phyloP scores from a whole-genome alignment of 2,797 vertebrate genomes.

The Enteromius mattozi region DNA sequence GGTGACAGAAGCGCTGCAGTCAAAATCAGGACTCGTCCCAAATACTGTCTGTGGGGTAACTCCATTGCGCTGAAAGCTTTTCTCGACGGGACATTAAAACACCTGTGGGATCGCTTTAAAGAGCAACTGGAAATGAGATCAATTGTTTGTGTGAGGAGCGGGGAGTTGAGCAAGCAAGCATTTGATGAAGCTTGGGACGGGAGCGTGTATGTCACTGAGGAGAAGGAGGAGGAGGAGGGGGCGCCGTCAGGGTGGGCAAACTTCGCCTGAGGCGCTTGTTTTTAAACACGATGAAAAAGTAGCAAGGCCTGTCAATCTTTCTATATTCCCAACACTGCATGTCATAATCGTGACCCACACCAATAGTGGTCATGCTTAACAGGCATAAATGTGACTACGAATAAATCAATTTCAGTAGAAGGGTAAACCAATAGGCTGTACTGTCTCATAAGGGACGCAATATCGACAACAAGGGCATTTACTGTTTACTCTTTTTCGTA shows the following conservation, averaged over 20 bases:
- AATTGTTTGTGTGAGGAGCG: slow-evolving; percentile 75
- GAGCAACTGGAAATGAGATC: slow-evolving; percentile 66
- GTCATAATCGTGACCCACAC: not conserved
- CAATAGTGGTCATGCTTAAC: not conserved
- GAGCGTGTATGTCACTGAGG: slow-evolving; percentile 49
- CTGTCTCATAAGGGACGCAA: not conserved
- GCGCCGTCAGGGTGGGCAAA: slow-evolving; percentile 73
- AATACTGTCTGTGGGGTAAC: slow-evolving; percentile 78
- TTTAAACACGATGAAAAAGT: slow-evolving; percentile 68
- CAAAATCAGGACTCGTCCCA: slow-evolving; percentile 83
- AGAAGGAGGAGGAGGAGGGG: slow-evolving; percentile 49
- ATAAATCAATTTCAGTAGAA: not conserved
- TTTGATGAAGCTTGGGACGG: slow-evolving; percentile 71
- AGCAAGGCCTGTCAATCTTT: slow-evolving; percentile 23
- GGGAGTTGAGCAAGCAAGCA: slow-evolving; percentile 76
- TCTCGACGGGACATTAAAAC: slow-evolving; percentile 85
- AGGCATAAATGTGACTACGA: not conserved
- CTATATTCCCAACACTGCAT: not conserved
- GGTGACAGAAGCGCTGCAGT: slow-evolving; percentile 83
- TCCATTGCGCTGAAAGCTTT: slow-evolving; percentile 80
- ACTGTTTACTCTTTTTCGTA: not conserved
- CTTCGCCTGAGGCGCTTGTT: slow-evolving; percentile 77
- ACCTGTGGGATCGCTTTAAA: slow-evolving; percentile 64
- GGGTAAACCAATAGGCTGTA: not conserved
- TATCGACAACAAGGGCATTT: not conserved